Evolutionary conservation across 2,888 invertebrate species (phyloP).

Genomic region (Pharmacophagus antenor): DNA sequence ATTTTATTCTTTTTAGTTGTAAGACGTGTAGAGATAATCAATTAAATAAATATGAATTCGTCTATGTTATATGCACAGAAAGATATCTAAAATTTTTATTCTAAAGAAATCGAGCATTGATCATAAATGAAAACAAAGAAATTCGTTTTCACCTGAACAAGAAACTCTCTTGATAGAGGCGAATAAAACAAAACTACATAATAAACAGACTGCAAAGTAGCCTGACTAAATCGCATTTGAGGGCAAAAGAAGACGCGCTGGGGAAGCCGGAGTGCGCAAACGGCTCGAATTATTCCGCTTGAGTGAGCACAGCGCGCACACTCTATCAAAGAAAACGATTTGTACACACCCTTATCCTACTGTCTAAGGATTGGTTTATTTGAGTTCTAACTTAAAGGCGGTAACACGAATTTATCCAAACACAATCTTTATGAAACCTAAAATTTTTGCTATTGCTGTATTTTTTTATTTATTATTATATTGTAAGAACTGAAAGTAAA

Average conservation of each 20-base stretch:
- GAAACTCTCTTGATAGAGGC: constrained; percentile 4
- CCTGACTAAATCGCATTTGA: constrained; percentile 64
- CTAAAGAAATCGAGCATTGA: neutral
- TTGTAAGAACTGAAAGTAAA: too few relatives aligned
- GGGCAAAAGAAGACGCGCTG: constrained; percentile 44
- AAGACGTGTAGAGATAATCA: neutral
- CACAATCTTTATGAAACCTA: neutral
- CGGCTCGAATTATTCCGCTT: constrained; percentile 63
- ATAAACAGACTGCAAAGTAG: constrained; percentile 54
- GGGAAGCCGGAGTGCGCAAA: constrained; percentile 48
- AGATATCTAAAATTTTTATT: neutral
- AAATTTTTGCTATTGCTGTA: neutral
- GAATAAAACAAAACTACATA: constrained; percentile 50
- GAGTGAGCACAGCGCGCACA: constrained; percentile 50
- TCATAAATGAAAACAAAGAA: neutral
- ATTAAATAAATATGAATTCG: neutral
- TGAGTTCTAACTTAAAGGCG: constrained; percentile 36
- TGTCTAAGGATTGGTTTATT: constrained; percentile 39
- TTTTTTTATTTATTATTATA: neutral
- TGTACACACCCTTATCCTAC: constrained; percentile 55
- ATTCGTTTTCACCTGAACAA: constrained; percentile 16
- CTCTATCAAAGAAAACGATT: constrained; percentile 67
- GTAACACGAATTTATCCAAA: constrained; percentile 9
- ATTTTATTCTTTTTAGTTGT: too few relatives aligned
- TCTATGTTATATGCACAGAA: too few relatives aligned